Conservation (phyloP, 2,113 vertebrate species). For the Lagopus muta region DNA sequence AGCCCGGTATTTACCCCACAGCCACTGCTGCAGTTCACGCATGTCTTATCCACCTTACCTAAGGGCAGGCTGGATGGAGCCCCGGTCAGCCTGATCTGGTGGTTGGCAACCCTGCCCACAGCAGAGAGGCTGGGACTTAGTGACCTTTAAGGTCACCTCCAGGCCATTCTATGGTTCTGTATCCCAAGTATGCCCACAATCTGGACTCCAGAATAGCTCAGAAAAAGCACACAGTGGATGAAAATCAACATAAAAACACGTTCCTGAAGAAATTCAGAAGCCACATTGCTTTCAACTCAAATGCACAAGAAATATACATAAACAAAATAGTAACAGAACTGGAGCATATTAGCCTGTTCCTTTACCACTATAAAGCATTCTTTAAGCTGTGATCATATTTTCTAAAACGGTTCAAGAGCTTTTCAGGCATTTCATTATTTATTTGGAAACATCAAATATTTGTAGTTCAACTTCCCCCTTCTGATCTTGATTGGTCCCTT, state of each 20-base stretch:
- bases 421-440: constrained; percentile 4
- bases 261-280: background rate
- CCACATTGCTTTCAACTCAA: background rate
- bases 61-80: too few species aligned
- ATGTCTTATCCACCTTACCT: background rate
- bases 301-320: background rate
- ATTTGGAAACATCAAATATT: background rate
- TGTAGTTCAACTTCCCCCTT: background rate
- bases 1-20: background rate
- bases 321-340: background rate
- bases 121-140: too few species aligned
- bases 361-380: background rate
- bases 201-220: background rate
- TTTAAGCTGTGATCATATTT: background rate
- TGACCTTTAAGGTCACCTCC: too few species aligned
- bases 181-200: background rate
- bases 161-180: too few species aligned
- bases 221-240: background rate
- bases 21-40: background rate
- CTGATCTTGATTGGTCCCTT: background rate
- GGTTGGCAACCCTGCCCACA: too few species aligned
- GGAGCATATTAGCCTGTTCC: background rate
- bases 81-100: too few species aligned
- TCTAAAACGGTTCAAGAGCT: background rate
- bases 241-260: background rate